A percentile compares a stretch with the other conserved stretches of the same genome.
Evolutionary conservation across 37 sponge, comb jelly and placozoan genomes (phyloP).

Genomic region (Axinella damicornis): DNA sequence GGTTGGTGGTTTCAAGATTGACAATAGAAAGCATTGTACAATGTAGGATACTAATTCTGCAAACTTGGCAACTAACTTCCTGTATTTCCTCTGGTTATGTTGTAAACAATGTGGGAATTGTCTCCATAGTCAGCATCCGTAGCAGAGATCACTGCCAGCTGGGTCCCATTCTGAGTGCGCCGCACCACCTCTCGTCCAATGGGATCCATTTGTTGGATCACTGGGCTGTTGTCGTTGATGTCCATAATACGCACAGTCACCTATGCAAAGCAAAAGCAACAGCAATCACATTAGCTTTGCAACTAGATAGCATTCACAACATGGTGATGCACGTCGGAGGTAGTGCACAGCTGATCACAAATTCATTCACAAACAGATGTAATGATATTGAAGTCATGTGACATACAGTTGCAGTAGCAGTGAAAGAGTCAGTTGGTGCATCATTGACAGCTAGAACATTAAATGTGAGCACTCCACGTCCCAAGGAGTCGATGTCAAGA

Average conservation of each 20-base stretch:
- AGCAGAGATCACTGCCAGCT: slow-evolving; percentile 34
- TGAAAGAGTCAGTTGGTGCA: slow-evolving; percentile 2
- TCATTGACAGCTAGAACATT: slow-evolving; percentile 13
- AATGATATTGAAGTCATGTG: not conserved
- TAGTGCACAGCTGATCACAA: not conserved
- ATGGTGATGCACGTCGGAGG: too few relatives aligned
- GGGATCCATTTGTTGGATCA: slow-evolving; percentile 8
- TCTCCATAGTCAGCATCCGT: slow-evolving; percentile 39
- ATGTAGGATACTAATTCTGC: too few relatives aligned
- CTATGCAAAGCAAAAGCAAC: too few relatives aligned
- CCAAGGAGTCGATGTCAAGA: slow-evolving; percentile 16
- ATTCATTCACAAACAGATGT: not conserved
- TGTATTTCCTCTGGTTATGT: slow-evolving; percentile 30
- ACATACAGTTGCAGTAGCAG: slow-evolving; percentile 1
- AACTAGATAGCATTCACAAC: too few relatives aligned
- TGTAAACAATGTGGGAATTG: slow-evolving; percentile 47
- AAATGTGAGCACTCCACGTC: slow-evolving; percentile 45
- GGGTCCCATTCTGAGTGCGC: not conserved
- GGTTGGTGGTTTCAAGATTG: too few relatives aligned
- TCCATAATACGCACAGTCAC: slow-evolving; percentile 34
- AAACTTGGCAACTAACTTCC: too few relatives aligned
- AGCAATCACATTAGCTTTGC: too few relatives aligned
- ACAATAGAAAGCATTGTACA: too few relatives aligned
- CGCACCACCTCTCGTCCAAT: slow-evolving; percentile 1
- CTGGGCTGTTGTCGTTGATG: slow-evolving; percentile 51